Evolutionary conservation across 2,888 invertebrate genomes (phyloP).

Genomic region (Orthosia gothica): DNA sequence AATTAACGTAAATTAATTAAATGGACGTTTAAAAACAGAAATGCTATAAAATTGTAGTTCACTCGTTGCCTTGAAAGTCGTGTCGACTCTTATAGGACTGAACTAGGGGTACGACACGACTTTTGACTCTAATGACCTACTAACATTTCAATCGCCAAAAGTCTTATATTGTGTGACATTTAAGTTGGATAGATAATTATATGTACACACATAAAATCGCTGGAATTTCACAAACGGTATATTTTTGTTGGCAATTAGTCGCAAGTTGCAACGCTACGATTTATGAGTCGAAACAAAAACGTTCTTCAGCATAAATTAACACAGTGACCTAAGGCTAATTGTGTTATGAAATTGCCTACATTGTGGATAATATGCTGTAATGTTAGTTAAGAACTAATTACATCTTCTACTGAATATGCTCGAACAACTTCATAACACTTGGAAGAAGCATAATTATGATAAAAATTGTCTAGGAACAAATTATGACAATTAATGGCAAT

Average conservation of each 20-base stretch:
- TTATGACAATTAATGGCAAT: slow-evolving; percentile 2
- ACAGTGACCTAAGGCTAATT: slow-evolving; percentile 55
- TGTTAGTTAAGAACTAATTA: slow-evolving; percentile 54
- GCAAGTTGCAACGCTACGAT: slow-evolving; percentile 49
- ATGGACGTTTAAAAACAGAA: slow-evolving; percentile 15
- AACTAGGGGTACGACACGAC: slow-evolving; percentile 13
- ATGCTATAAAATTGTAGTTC: slow-evolving; percentile 21
- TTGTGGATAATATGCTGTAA: slow-evolving; percentile 23
- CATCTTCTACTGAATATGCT: slow-evolving; percentile 13
- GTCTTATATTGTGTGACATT: slow-evolving; percentile 64
- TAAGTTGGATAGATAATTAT: slow-evolving; percentile 54
- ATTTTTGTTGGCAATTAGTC: slow-evolving; percentile 49
- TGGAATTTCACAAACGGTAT: slow-evolving; percentile 60
- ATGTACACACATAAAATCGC: slow-evolving; percentile 45
- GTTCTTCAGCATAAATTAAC: slow-evolving; percentile 57
- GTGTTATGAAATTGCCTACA: slow-evolving; percentile 44
- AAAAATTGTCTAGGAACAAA: slow-evolving; percentile 2
- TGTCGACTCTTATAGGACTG: slow-evolving; percentile 19
- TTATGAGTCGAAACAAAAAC: slow-evolving; percentile 66
- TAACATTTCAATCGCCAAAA: slow-evolving; percentile 65
- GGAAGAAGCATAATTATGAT: slow-evolving; percentile 1
- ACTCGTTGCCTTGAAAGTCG: slow-evolving; percentile 37
- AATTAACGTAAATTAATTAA: slow-evolving; percentile 34
- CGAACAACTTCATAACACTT: slow-evolving; percentile 12
- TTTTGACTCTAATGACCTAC: slow-evolving; percentile 56